phyloP scores from a whole-genome alignment of 2,797 vertebrate genomes.

The Enteromius thamalakanensis region DNA sequence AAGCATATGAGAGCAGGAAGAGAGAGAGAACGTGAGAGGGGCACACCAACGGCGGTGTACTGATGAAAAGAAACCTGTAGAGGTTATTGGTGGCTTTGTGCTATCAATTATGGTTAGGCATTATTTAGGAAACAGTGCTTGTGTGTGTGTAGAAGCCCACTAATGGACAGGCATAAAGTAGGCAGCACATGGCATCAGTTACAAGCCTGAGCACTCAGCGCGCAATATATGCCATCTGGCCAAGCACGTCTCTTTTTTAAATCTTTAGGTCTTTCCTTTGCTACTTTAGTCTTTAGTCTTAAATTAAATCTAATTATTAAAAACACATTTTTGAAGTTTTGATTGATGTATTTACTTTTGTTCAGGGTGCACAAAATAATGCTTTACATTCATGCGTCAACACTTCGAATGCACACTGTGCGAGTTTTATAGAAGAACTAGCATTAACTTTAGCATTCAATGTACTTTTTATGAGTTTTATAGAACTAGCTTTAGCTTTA shows the following conservation, averaged over 20 bases:
- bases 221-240: conserved; percentile 46
- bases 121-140: conserved; percentile 54
- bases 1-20: conserved; percentile 81
- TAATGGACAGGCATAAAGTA: conserved; percentile 60
- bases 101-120: conserved; percentile 66
- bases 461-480: neutral
- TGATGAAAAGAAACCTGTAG: conserved; percentile 60
- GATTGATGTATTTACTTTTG: neutral
- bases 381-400: neutral
- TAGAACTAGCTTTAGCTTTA: conserved; percentile 7
- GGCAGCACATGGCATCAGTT: conserved; percentile 58
- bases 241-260: conserved; percentile 19
- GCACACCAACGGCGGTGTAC: conserved; percentile 55
- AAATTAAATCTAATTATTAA: neutral
- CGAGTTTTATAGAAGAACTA: neutral
- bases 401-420: neutral
- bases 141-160: conserved; percentile 44
- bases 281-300: neutral
- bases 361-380: neutral
- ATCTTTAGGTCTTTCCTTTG: neutral
- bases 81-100: conserved; percentile 62
- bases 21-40: conserved; percentile 51
- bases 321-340: neutral
- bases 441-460: neutral
- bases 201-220: conserved; percentile 53